Evolutionary conservation across 2,888 invertebrate genomes (phyloP), one percentile per base, ranked within the genome.

Genomic region (Fabriciana adippe): DNA sequence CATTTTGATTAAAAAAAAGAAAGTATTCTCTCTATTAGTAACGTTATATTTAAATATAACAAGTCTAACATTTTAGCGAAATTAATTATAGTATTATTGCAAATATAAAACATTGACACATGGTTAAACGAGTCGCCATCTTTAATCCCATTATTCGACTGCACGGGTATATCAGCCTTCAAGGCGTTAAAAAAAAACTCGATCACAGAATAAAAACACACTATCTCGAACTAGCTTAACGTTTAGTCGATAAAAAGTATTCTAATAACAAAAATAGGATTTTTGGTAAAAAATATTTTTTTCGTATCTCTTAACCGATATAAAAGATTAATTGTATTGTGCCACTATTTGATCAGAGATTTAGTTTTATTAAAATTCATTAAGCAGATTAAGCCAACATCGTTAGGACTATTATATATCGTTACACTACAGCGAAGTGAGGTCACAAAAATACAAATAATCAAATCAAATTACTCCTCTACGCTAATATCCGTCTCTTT

Each of bases 261-360:
- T 83, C 82, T 86, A 85, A 85, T 88, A 90, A 90, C 84, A 89
- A 90, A 90, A 90, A 89, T 89, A 88, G 79, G 81, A 79, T 89
- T 87, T 69, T 87, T 74, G 75, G 86, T 87, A 85, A 85, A 89
- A 90, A 87, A 87, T 86, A 85, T 86, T 84, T 81, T 79, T 85
- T 77, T 84, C 75, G 79, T 79, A 82, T 76, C 81, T 81, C 84
- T 86, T 86, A 87, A 82, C 80, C 83, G 80, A 85, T 83, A 84
- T 73, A 79, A 71, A 75, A 78, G 80, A 74, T 72, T 72, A 69
- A 76, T 78, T 80, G 79, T 82, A 81, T 87, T 86, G 86, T 86
- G 87, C 85, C 83, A 83, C 76, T 72, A 73, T 72, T 74, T 75
- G 73, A 73, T 73, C 67, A 72, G 69, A 72, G 70, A 74, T 68